Base-by-base conservation (phyloP, 2,888 invertebrate species). In the Spicauda simplicius region DNA sequence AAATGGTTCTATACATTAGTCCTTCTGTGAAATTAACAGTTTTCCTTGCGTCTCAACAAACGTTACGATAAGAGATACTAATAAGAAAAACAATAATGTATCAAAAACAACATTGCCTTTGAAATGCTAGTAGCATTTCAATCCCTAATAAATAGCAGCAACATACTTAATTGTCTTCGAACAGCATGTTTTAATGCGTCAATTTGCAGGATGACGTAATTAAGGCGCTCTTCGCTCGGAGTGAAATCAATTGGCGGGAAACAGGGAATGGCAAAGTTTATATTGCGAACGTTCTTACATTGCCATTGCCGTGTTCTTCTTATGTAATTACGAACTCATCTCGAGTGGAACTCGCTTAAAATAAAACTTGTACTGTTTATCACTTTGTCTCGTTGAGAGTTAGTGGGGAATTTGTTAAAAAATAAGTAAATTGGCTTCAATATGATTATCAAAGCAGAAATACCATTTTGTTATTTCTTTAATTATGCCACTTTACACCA, bases 311-410 rank as follows among this genome's bases (percentile, higher is more conserved):
- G 54, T 60, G 59, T 58, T 60, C 53, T 58, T 60, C 53, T 65
- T 59, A 65, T 65, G 65, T 81, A 84, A 85, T 85, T 83, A 85
- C 77, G 74, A 81, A 78, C 81, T 83, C 81, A 81, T 83, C 76
- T 74, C 76, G 73, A 78, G 65, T 68, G 25, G 64, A 77, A 81
- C 76, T 80, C 76, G 76, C 77, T 73, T 73, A 73, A 74, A 81
- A 75, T 78, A 77, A 78, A 85, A 87, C 82, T 85, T 84, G 78
- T 81, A 83, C 83, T 84, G 82, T 83, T 78, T 53, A 45, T 20
- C n/a, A 12, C 25, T 18, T 20, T 59, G 53, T 58, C 41, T 57
- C 18, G 16, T 25, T 0, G 18, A 33, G 60, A 45, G 14, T 52
- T 7, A 52, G 33, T 2, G 60, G 52, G 16, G 18, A 37, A 25